Conservation (phyloP, 2,113 vertebrate species). For the Panthera leo region DNA sequence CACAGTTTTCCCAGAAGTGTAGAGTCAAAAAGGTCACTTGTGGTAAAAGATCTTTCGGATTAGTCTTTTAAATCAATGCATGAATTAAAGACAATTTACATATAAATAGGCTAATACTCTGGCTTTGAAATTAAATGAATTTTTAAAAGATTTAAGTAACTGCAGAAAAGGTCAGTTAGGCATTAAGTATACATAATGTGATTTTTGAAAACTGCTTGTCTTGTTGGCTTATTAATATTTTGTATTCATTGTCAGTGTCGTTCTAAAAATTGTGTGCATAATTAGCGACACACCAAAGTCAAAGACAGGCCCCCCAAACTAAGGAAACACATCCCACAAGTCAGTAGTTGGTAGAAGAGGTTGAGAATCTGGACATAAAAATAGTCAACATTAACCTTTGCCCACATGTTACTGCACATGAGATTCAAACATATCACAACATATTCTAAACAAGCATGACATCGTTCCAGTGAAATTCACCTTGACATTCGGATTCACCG, state of each 20-base stretch:
- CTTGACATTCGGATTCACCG: not conserved
- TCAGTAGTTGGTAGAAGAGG: conserved; percentile 16
- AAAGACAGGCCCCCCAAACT: not conserved
- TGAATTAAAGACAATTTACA: conserved; percentile 90
- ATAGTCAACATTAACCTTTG: conserved; percentile 61
- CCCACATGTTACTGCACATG: conserved; percentile 22
- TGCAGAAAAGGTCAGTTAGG: conserved; percentile 87
- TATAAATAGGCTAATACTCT: conserved; percentile 88
- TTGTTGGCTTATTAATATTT: conserved; percentile 84
- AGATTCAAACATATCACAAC: conserved; percentile 55
- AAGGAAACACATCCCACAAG: conserved; percentile 42
- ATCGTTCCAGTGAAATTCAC: not conserved
- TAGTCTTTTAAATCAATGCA: conserved; percentile 89
- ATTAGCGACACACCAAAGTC: conserved; percentile 54
- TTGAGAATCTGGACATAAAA: conserved; percentile 24
- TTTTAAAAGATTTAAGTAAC: conserved; percentile 87
- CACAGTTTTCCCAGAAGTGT: conserved; percentile 83
- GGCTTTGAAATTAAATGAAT: conserved; percentile 87
- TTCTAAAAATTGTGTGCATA: conserved; percentile 70
- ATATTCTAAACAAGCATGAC: conserved; percentile 29
- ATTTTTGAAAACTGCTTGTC: conserved; percentile 83
- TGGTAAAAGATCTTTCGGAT: conserved; percentile 86
- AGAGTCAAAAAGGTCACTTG: conserved; percentile 87
- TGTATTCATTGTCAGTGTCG: conserved; percentile 73
- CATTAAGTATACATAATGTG: conserved; percentile 86